phyloP scores from a whole-genome alignment of 2,113 vertebrate species.

The Picathartes gymnocephalus region DNA sequence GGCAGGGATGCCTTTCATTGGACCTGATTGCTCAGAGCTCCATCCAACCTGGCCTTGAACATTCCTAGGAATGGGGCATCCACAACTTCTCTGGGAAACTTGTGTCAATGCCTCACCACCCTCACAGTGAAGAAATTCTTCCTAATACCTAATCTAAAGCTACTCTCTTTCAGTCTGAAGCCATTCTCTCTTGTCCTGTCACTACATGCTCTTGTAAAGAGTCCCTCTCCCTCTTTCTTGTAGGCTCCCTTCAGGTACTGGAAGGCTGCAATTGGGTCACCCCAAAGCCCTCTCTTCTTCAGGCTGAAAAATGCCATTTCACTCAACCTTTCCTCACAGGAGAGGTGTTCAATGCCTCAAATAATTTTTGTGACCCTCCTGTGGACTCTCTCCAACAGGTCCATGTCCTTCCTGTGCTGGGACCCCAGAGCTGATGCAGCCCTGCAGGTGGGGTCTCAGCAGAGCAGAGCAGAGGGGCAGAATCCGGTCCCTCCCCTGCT shows the following conservation, averaged over 20 bases:
- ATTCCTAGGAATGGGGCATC: not conserved
- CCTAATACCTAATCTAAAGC: not conserved
- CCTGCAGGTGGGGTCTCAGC: not conserved
- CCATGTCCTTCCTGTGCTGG: not conserved
- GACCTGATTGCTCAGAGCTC: not conserved
- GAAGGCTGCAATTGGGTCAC: not conserved
- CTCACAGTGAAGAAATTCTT: not conserved
- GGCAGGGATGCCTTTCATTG: not conserved
- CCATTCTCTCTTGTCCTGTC: not conserved
- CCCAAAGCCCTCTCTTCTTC: not conserved
- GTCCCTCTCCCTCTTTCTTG: not conserved
- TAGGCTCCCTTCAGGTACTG: not conserved
- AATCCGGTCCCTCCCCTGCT: not conserved
- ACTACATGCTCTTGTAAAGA: not conserved
- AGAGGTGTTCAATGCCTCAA: not conserved
- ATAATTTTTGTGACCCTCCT: not conserved
- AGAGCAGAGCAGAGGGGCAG: not conserved
- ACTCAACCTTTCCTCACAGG: not conserved
- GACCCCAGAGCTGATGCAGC: not conserved
- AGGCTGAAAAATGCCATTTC: not conserved
- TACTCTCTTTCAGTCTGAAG: not conserved
- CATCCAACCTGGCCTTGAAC: not conserved
- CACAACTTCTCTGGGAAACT: not conserved
- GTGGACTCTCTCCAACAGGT: not conserved
- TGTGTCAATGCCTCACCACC: not conserved